Conservation (phyloP, 2,797 vertebrate genomes). For the Buceros bicornis region DNA sequence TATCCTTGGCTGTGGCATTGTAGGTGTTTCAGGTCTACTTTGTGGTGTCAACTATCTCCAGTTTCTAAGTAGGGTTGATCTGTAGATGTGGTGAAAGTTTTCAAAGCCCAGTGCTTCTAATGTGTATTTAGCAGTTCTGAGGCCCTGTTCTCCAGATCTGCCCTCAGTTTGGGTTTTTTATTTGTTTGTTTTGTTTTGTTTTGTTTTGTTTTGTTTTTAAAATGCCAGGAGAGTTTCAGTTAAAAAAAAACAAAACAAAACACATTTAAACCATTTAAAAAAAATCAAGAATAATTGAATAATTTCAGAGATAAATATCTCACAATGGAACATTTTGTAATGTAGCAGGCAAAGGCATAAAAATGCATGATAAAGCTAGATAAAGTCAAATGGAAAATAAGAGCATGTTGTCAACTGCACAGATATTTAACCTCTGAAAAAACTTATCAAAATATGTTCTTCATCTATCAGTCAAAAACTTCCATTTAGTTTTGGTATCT, state of each 20-base stretch:
- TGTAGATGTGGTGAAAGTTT: background rate
- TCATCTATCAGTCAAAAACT: background rate
- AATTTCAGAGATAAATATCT: background rate
- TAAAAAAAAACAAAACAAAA: background rate
- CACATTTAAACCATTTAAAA: background rate
- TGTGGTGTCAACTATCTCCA: background rate
- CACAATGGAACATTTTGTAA: background rate
- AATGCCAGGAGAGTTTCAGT: background rate
- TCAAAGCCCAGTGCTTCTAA: background rate
- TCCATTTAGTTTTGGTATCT: background rate
- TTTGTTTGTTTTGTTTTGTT: background rate
- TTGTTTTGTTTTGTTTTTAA: background rate
- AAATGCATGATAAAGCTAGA: background rate
- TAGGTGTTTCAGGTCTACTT: background rate
- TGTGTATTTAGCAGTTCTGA: background rate
- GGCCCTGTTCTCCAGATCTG: background rate
- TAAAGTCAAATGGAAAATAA: background rate
- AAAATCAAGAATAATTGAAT: background rate
- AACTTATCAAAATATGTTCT: background rate
- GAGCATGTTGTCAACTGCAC: background rate
- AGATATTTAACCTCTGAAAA: background rate
- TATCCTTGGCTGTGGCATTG: background rate
- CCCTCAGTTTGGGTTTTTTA: background rate
- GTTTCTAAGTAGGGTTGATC: background rate
- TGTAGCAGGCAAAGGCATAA: background rate